Evolutionary conservation across 2,888 invertebrate genomes (phyloP), one percentile per base, ranked within the genome.

Genomic region (Oscheius onirici): DNA sequence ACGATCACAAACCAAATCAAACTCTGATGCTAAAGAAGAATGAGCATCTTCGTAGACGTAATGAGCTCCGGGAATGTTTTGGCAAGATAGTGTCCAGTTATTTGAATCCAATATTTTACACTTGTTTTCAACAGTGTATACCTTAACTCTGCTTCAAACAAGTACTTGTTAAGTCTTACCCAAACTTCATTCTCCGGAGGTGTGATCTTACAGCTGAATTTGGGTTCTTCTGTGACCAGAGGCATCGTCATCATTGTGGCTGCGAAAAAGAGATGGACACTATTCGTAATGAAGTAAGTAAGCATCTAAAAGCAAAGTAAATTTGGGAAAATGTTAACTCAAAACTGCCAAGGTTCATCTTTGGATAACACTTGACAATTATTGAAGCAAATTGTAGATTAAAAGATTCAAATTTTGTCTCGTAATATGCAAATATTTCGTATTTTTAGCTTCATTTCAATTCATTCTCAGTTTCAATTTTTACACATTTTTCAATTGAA

Each of bases 181-280:
- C 63, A 63, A 13, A 15, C 24, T 10, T 22, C 46, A n/a, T 49
- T 46, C 11, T 20, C 49, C 26, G 63, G 63, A 8, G 63, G 49
- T n/a, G 13, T 63, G 13, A 66, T 52, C 6, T 41, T 17, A 40
- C 85, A 86, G 2, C 55, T 28, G 65, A 81, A 81, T 15, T 66
- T 46, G 6, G 78, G 77, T 26, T 77, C 52, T 58, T 76, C 81
- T 2, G 82, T 79, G n/a, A 86, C 82, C 65, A 86, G 79, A 5
- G 85, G 83, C 82, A 86, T 84, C 2, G 82, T 74, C 79, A 83
- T 78, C 77, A 82, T 78, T 17, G 74, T 76, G 6, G 77, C 54
- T 0, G 81, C 77, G 57, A 78, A 80, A 1, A 82, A 61, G 20
- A 76, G 61, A 55, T 79, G 73, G 6, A 80, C 76, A 2, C 74